Conservation (phyloP, 2,888 invertebrate genomes). For the Meteorus cinctellus region DNA sequence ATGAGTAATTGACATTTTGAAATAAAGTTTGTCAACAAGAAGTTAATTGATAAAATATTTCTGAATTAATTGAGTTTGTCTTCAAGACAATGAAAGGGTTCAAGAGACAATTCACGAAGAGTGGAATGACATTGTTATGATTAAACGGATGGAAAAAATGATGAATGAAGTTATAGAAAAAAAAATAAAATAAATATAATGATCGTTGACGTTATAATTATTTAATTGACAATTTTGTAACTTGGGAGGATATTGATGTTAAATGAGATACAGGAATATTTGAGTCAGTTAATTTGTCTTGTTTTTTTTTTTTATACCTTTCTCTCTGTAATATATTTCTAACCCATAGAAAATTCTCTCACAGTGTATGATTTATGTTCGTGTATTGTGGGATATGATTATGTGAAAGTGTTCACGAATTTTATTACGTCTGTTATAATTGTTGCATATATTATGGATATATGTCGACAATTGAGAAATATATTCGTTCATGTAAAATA, state of each 20-base stretch:
- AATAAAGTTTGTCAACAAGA: too few species aligned
- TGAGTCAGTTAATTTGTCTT: not conserved
- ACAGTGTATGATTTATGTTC: not conserved
- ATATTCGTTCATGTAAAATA: too few species aligned
- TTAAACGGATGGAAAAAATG: not conserved
- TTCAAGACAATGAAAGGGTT: too few species aligned
- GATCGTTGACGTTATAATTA: not conserved
- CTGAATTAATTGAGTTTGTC: too few species aligned
- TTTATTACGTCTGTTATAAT: not conserved
- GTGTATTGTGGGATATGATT: not conserved
- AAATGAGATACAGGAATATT: not conserved
- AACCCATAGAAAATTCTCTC: not conserved
- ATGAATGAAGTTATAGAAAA: not conserved
- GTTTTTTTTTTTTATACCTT: not conserved
- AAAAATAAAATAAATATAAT: not conserved
- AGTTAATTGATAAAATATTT: too few species aligned
- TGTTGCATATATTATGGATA: too few species aligned
- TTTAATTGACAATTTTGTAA: not conserved
- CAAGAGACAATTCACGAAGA: too few species aligned
- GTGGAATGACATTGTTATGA: too few species aligned
- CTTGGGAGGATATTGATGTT: not conserved
- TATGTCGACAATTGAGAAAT: too few species aligned
- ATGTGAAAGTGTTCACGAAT: constrained; percentile 43
- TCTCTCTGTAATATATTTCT: not conserved
- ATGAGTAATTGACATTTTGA: too few species aligned